phyloP scores from a whole-genome alignment of 2,888 invertebrate species.

The Tanypteryx hageni region DNA sequence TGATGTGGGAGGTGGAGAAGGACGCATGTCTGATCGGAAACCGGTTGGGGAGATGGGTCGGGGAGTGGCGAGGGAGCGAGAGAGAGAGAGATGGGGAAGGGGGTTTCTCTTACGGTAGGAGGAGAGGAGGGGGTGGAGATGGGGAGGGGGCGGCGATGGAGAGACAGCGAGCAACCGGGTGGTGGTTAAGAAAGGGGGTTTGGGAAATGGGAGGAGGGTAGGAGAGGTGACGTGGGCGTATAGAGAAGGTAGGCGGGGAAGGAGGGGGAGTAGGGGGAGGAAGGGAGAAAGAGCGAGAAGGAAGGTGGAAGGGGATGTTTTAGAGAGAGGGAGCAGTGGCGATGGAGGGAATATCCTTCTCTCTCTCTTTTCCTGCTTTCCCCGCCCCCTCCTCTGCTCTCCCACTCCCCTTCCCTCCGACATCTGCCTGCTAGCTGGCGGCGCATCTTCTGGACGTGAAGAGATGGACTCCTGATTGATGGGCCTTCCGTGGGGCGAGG shows the following conservation, averaged over 20 bases:
- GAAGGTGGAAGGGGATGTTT: too few relatives aligned
- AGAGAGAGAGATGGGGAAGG: not conserved
- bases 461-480: conserved; percentile 63
- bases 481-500: conserved; percentile 62
- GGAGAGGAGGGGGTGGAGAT: too few relatives aligned
- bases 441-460: conserved; percentile 57
- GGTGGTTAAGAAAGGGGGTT: not conserved
- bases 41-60: conserved; percentile 51
- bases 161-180: not conserved
- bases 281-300: conserved; percentile 8
- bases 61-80: not conserved
- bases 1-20: conserved; percentile 61
- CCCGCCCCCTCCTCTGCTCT: not conserved
- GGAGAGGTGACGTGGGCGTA: not conserved
- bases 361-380: too few relatives aligned
- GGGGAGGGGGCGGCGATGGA: not conserved
- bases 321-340: too few relatives aligned
- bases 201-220: not conserved
- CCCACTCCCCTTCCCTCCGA: conserved; percentile 8
- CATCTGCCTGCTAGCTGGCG: conserved; percentile 32
- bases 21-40: conserved; percentile 63
- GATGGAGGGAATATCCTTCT: too few relatives aligned
- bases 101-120: not conserved
- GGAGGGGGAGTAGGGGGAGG: not conserved
- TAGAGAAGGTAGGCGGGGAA: not conserved